Evolutionary conservation across 2,113 vertebrate species (phyloP).

Genomic region (Mus pahari): DNA sequence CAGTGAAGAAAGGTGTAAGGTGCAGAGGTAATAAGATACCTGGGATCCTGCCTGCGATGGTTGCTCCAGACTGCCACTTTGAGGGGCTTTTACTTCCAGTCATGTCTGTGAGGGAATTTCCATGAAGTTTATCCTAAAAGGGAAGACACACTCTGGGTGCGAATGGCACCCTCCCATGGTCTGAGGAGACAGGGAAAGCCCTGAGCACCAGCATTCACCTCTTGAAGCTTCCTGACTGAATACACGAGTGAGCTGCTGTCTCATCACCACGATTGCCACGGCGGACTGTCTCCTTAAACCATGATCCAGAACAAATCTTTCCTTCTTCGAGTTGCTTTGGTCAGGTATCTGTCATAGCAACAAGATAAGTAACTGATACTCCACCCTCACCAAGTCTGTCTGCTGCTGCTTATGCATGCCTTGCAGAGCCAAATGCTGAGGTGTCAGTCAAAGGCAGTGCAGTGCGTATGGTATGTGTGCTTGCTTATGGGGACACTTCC

Average conservation of each 20-base stretch:
- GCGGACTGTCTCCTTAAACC: not conserved
- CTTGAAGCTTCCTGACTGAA: not conserved
- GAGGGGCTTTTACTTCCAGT: not conserved
- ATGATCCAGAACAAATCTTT: not conserved
- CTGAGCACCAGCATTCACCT: too few species aligned
- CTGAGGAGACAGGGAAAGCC: not conserved
- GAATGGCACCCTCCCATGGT: not conserved
- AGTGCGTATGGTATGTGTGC: fast-evolving
- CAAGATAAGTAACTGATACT: not conserved
- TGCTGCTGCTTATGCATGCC: not conserved
- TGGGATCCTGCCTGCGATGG: not conserved
- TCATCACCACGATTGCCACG: not conserved
- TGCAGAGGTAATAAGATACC: not conserved
- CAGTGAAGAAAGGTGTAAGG: not conserved
- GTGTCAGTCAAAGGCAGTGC: not conserved
- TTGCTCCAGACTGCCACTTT: too few species aligned
- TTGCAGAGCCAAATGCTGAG: not conserved
- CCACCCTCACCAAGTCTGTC: not conserved
- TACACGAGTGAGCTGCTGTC: not conserved
- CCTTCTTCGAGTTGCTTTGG: not conserved
- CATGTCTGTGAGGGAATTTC: not conserved
- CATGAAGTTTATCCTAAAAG: not conserved
- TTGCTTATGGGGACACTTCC: not conserved
- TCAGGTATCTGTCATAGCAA: not conserved
- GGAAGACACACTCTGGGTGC: not conserved